phyloP scores from a whole-genome alignment of 2,797 vertebrate species.

The Menidia menidia region DNA sequence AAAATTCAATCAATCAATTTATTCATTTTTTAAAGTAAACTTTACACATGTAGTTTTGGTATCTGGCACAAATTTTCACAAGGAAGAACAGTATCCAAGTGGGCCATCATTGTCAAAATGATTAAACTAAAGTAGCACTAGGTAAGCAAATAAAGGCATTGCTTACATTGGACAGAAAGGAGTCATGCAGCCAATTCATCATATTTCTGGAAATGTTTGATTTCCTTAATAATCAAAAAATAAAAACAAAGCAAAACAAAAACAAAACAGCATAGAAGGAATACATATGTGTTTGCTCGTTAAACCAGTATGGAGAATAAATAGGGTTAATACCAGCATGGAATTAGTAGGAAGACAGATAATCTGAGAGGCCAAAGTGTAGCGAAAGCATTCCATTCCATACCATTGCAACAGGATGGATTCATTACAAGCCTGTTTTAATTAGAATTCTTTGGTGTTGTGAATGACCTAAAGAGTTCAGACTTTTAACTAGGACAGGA shows the following conservation, averaged over 20 bases:
- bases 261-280: slow-evolving; percentile 30
- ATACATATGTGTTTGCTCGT: slow-evolving; percentile 50
- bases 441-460: slow-evolving; percentile 57
- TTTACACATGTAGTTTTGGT: background rate
- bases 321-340: slow-evolving; percentile 42
- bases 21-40: background rate
- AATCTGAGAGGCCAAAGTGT: slow-evolving; percentile 51
- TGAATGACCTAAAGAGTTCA: slow-evolving; percentile 42
- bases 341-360: slow-evolving; percentile 35
- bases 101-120: background rate
- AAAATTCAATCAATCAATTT: background rate
- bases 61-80: background rate
- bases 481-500: slow-evolving; percentile 31
- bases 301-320: slow-evolving; percentile 42
- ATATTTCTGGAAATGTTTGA: slow-evolving; percentile 28
- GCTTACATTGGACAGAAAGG: slow-evolving; percentile 37
- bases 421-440: slow-evolving; percentile 56
- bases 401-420: slow-evolving; percentile 24
- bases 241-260: slow-evolving; percentile 2
- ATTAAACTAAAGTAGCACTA: background rate
- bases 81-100: background rate
- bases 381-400: slow-evolving; percentile 10
- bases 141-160: background rate
- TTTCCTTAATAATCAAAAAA: slow-evolving; percentile 41
- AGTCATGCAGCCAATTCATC: slow-evolving; percentile 33